Conservation (phyloP, 2,797 vertebrate species). For the Enteromius unitaeniatus region DNA sequence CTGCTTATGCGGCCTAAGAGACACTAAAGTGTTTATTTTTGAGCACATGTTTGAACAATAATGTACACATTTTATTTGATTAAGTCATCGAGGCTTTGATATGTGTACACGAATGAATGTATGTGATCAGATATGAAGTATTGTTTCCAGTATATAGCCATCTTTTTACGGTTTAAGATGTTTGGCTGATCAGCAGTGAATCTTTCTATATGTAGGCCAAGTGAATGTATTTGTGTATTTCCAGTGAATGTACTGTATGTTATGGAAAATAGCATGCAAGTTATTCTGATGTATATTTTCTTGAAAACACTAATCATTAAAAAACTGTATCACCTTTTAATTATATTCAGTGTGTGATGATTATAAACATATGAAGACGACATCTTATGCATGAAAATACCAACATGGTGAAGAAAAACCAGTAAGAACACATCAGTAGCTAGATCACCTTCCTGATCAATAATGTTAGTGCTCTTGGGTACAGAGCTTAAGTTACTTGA, state of each 20-base stretch:
- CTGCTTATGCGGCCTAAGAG: neutral
- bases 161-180: neutral
- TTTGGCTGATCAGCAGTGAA: neutral
- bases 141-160: neutral
- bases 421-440: neutral
- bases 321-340: neutral
- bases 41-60: neutral
- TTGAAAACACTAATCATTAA: conserved; percentile 36
- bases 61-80: conserved; percentile 7
- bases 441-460: neutral
- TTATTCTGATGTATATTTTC: conserved; percentile 40
- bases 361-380: neutral
- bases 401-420: neutral
- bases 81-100: neutral
- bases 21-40: conserved; percentile 13
- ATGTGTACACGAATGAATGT: conserved; percentile 6
- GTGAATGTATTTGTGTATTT: conserved; percentile 35
- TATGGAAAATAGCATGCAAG: conserved; percentile 37
- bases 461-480: neutral
- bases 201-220: neutral
- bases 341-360: neutral
- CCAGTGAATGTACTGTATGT: conserved; percentile 39
- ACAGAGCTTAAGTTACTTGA: neutral
- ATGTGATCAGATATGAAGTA: neutral
- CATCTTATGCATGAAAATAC: neutral